Evolutionary conservation across 2,113 vertebrate genomes (phyloP).

Genomic region (Sylvia atricapilla): DNA sequence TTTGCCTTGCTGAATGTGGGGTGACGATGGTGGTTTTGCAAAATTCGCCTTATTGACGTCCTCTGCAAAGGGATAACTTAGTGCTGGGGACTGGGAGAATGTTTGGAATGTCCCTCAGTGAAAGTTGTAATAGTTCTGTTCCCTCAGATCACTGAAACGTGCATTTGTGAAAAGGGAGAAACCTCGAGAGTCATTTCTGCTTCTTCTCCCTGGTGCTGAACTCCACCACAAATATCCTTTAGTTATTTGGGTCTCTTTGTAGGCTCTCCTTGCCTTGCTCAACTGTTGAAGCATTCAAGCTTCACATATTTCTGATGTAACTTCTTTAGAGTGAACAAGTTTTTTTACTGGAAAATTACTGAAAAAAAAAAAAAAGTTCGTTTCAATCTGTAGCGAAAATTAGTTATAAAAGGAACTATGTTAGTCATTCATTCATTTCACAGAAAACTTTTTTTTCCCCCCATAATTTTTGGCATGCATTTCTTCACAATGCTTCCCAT

Average conservation of each 20-base stretch:
- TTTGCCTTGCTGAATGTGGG: not conserved
- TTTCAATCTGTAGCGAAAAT: not conserved
- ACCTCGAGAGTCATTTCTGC: not conserved
- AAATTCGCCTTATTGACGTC: not conserved
- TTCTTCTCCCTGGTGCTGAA: not conserved
- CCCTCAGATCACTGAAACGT: not conserved
- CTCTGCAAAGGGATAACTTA: not conserved
- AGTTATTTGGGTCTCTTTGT: not conserved
- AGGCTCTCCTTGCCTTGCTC: not conserved
- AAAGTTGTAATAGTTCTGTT: not conserved
- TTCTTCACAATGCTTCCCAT: not conserved
- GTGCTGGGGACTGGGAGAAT: not conserved
- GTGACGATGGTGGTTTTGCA: rapidly evolving
- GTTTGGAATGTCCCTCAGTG: not conserved
- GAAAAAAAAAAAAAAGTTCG: not conserved
- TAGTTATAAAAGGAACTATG: not conserved
- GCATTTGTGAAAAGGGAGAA: not conserved
- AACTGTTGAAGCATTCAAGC: not conserved
- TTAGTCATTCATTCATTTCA: not conserved
- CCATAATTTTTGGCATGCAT: not conserved
- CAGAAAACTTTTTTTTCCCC: not conserved
- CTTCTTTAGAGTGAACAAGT: not conserved
- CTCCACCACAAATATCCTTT: not conserved
- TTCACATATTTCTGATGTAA: not conserved
- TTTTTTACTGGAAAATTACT: not conserved